Evolutionary conservation across 92 coral and sea anemone species (phyloP), one percentile per base, ranked within the genome.

Genomic region (Umimayanthus kanabou): DNA sequence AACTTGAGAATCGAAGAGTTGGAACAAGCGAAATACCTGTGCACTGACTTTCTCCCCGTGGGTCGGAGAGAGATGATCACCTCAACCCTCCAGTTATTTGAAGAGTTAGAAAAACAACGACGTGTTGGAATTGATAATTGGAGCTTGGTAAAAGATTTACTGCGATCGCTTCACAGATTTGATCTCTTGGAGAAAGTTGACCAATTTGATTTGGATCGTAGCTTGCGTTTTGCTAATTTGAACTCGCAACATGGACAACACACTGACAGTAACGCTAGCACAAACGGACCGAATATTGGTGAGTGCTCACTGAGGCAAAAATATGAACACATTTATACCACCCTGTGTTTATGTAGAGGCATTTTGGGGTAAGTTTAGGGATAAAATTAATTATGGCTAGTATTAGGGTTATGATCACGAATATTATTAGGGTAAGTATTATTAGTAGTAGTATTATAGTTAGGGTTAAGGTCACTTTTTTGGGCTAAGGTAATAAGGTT

Each of bases 81-180:
- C 6, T 49, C 85, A 2, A 80, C 85, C n/a, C 2, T 80, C 29
- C 73, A 37, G 50, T 37, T 80, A 2, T 80, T 80, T 80, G 85
- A 58, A 80, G 85, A 80, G 73, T 39, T 80, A 9, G 85, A 80
- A 80, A 80, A 80, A 30, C 85, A 58, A 39, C 53, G 61, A 64
- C 85, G 85, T 80, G 43, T 80, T 20, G 85, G 85, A 61, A 58
- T 80, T 29, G 85, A 80, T 64, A 80, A 80, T 23, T 80, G 67
- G 71, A 15, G 1, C 9, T 61, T 80, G 39, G 49, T 80, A 1
- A 80, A 80, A 80, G 55, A 80, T 22, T 10, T 80, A 7, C 47
- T 80, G 28, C 26, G 26, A 39, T 29, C 85, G 2, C 85, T 80
- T 22, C 72, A 57, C 25, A 80, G 85, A 58, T 61, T 58, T 58